Evolutionary conservation across 1,140 invertebrate species (phyloP), one percentile per base, ranked within the genome.

Genomic region (Euwallacea fornicatus): DNA sequence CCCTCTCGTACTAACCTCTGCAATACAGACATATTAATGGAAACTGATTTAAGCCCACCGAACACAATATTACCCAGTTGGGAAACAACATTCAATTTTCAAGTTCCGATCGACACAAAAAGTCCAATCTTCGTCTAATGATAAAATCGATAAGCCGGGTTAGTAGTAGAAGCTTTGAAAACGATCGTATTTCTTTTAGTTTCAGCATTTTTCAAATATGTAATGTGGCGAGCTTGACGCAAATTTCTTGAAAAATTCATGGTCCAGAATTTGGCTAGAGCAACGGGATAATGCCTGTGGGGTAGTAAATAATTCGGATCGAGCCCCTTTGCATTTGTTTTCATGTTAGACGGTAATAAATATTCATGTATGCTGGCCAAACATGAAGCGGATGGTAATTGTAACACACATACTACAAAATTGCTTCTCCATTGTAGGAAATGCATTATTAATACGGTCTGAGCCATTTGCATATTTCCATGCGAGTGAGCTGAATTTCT

Each of bases 121-220:
- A 43, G 11, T 43, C 60, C 55, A 11, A 58, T 58, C 21, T 58
- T 58, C 55, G 13, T 9, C 55, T 58, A 58, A 58, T 58, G 55
- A 58, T 58, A 58, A 58, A 58, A 58, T 58, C 55, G 55, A 58
- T 58, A 58, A 16, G 9, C 21, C 55, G 55, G 16, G 8, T 58
- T 33, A 16, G 10, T 15, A 16, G 55, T 9, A 33, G 10, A 58
- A 33, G 8, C 46, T 50, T 50, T 50, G 9, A 50, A 2, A 13
- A 50, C 46, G 46, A 50, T 50, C 46, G 46, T 50, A 50, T 50
- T 50, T 50, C 46, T 50, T 50, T 50, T 3, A 33, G 21, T 33
- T 33, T 33, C 21, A 33, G 21, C 21, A 33, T 33, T 33, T 33
- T 33, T 33, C 21, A 33, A 4, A 33, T 33, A 33, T 33, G 4